Base-by-base conservation (phyloP, 2,888 invertebrate genomes). In the Drosophila buzzatii region DNA sequence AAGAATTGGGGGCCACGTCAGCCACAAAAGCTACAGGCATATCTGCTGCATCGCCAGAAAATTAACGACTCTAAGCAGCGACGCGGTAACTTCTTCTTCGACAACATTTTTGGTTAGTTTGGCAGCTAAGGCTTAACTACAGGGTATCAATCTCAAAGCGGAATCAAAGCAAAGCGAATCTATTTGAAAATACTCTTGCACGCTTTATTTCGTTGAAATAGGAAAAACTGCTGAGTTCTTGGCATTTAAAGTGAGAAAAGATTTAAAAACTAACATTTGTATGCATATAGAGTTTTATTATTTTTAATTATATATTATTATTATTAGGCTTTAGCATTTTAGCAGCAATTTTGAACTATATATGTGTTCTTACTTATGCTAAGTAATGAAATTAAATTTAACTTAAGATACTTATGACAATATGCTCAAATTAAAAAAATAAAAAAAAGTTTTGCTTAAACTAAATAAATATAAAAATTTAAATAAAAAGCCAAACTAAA, bases 1-100 rank as follows among this genome's bases (percentile, higher is more conserved):
- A 20, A 69, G 9, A 82, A 81, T 8, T 93, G 93, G 93, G 93
- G 93, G 37, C 93, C 93, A 0, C 69, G 83, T 2, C 91, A 93
- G 16, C 73, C 93, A 0, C 91, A 93, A 47, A 90, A 91, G 8
- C 92, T 93, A 27, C 93, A 94, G 52, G 93, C 94, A 59, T 95
- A 95, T 64, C 57, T 90, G 4, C 90, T 93, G 20, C 82, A 82
- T 14, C 72, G 88, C 12, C 53, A 55, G 14, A 39, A 33, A n/a
- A n/a, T 35, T 31, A 16, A 14, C 7, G 55, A 71, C 8, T 23
- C 58, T 2, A 79, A 79, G 18, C 35, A 59, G 71, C 69, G 65
- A 37, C 62, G 82, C 9, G 70, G 82, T 42, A 68, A 67, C 10
- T 81, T 72, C 57, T 76, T 90, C 49, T 81, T 81, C 51, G 91